A percentile compares a stretch with the other conserved stretches of the same genome.
phyloP scores from a whole-genome alignment of 2,888 invertebrate genomes.

The Drosophila merina region DNA sequence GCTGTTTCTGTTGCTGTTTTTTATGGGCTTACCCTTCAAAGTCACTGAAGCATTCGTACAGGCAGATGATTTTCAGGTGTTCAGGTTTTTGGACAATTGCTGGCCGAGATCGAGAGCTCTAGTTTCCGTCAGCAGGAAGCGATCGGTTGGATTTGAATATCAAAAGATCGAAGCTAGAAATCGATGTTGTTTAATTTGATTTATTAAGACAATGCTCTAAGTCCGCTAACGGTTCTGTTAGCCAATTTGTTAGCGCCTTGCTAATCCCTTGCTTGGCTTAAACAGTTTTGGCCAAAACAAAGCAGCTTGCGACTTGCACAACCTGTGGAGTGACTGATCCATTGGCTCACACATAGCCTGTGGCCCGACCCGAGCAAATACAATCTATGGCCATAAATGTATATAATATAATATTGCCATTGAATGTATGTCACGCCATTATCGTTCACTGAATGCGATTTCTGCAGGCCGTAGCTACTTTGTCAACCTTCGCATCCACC shows the following conservation, averaged over 20 bases:
- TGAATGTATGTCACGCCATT: constrained; percentile 34
- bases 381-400: constrained; percentile 13
- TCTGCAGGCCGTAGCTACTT: constrained; percentile 24
- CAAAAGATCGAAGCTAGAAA: not conserved
- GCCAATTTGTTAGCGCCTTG: constrained; percentile 5
- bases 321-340: constrained; percentile 10
- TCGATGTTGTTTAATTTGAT: constrained; percentile 23
- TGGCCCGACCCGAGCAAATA: constrained; percentile 20
- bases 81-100: not conserved
- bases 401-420: constrained; percentile 5
- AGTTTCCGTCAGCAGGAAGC: constrained; percentile 11
- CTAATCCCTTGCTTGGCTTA: not conserved
- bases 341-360: constrained; percentile 13
- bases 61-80: not conserved
- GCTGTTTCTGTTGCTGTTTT: constrained; percentile 28
- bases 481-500: constrained; percentile 43
- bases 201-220: not conserved
- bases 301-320: constrained; percentile 13
- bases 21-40: constrained; percentile 54
- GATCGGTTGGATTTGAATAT: not conserved
- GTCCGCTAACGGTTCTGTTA: constrained; percentile 14
- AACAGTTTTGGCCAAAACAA: not conserved
- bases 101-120: constrained; percentile 1
- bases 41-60: constrained; percentile 48
- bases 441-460: constrained; percentile 34